Percentiles rank a stretch among this genome's conserved stretches.
These are phyloP conservation scores for Mus spretus DNA, from an alignment of 2,797 vertebrate genomes.

Conservation along the genomic window DNA sequence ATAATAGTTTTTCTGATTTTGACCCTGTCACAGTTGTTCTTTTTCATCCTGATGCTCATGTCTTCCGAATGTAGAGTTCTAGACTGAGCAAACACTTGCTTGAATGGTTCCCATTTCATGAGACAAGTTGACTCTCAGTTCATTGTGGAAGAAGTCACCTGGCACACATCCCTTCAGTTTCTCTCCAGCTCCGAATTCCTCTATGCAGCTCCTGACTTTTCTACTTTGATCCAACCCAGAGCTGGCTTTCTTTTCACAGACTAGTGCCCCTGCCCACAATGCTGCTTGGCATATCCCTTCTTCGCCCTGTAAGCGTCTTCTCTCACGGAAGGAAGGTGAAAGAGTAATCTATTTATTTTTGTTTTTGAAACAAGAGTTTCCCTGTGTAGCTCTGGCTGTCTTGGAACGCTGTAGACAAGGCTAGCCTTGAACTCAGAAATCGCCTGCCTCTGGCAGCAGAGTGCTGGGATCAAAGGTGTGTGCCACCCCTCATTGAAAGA, in stretches of 20 bases:
- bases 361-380: too few species aligned
- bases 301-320: background rate
- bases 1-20: background rate
- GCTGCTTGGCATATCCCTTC: background rate
- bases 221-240: background rate
- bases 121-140: background rate
- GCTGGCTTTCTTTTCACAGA: background rate
- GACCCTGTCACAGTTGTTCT: background rate
- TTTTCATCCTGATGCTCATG: background rate
- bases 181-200: background rate
- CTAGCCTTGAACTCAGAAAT: too few species aligned
- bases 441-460: too few species aligned
- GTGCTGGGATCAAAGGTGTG: too few species aligned
- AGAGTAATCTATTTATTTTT: background rate
- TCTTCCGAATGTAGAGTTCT: background rate
- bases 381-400: too few species aligned
- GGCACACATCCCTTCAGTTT: background rate
- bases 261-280: accelerated
- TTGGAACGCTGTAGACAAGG: too few species aligned
- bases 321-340: background rate
- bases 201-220: background rate
- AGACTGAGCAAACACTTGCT: background rate
- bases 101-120: background rate
- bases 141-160: background rate
- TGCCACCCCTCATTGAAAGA: background rate